phyloP scores from a whole-genome alignment of 2,888 invertebrate genomes.

The Lagria hirta region DNA sequence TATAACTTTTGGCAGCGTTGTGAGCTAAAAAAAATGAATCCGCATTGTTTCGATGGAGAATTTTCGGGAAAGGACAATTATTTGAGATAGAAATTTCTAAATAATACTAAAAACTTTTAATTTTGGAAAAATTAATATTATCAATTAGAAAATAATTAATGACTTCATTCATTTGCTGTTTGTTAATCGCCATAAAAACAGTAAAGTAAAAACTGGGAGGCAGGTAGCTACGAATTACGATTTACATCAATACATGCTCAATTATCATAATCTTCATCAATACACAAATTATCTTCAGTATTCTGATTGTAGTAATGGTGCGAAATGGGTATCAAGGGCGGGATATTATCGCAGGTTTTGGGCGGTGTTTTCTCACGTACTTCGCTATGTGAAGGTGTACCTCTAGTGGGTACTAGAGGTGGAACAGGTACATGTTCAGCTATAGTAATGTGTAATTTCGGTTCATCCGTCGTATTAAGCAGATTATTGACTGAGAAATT shows the following conservation, averaged over 20 bases:
- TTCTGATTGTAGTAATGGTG: slow-evolving; percentile 41
- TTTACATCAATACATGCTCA: slow-evolving; percentile 28
- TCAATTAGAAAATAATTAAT: no score
- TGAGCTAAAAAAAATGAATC: no score
- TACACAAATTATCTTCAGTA: slow-evolving; percentile 51
- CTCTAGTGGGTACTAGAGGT: slow-evolving; percentile 37
- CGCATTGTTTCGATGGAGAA: no score
- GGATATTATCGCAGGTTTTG: slow-evolving; percentile 36
- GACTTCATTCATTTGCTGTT: no score
- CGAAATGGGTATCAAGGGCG: slow-evolving; percentile 47
- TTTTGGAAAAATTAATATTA: no score
- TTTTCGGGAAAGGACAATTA: no score
- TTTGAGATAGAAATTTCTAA: no score
- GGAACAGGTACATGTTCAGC: slow-evolving; percentile 37
- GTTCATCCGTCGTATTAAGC: slow-evolving; percentile 34
- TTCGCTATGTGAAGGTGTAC: slow-evolving; percentile 22
- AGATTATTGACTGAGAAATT: slow-evolving; percentile 45
- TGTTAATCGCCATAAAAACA: no score
- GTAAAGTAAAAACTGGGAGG: slow-evolving; percentile 5
- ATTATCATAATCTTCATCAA: slow-evolving; percentile 56
- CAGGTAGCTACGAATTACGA: slow-evolving; percentile 20
- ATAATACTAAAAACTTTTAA: no score
- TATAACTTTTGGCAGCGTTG: no score
- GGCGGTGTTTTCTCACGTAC: slow-evolving; percentile 24
- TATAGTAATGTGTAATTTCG: slow-evolving; percentile 40